Base-by-base conservation (phyloP, 2,888 invertebrate genomes). In the Ceraclea dissimilis region DNA sequence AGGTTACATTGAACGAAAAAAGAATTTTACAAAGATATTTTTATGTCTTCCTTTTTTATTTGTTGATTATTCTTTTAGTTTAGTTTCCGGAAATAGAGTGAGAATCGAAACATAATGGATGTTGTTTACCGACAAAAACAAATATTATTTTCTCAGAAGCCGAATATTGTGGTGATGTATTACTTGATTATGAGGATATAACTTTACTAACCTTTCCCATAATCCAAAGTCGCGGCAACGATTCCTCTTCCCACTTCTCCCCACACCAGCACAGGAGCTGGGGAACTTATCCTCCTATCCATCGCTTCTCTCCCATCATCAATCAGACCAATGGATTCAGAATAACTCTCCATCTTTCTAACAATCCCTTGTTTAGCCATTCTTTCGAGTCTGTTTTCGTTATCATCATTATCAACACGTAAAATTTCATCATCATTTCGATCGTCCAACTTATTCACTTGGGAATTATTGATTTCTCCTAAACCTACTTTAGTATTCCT, bases 171-270 rank as follows among this genome's bases (percentile, higher is more conserved):
- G n/a, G n/a, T n/a, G n/a, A n/a, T n/a, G n/a, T n/a, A n/a, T n/a
- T n/a, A n/a, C n/a, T n/a, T n/a, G n/a, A n/a, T n/a, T n/a, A n/a
- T n/a, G n/a, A n/a, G n/a, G n/a, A n/a, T n/a, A n/a, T n/a, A n/a
- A n/a, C n/a, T n/a, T n/a, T n/a, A 39, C 46, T 49, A 39, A 61
- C 60, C 60, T 50, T 55, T 58, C 2, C 49, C 56, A 31, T 61
- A 56, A 34, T 58, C 61, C 20, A 52, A 43, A 20, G 56, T 56
- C 13, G 58, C 62, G 18, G 60, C 55, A 13, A 62, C 60, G 16
- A 58, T 22, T n/a, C 60, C 62, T 26, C 62, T 17, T 8, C 58
- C 62, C 22, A 62, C 62, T 17, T 62, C 62, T 1, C 62, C 62
- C 62, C 62, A 62, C 22, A 62, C 62, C 21, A 61, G 49, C n/a